These are phyloP conservation scores for Eupristina koningsbergeri DNA, from an alignment of 1,140 invertebrate species.

Conservation along the genomic window DNA sequence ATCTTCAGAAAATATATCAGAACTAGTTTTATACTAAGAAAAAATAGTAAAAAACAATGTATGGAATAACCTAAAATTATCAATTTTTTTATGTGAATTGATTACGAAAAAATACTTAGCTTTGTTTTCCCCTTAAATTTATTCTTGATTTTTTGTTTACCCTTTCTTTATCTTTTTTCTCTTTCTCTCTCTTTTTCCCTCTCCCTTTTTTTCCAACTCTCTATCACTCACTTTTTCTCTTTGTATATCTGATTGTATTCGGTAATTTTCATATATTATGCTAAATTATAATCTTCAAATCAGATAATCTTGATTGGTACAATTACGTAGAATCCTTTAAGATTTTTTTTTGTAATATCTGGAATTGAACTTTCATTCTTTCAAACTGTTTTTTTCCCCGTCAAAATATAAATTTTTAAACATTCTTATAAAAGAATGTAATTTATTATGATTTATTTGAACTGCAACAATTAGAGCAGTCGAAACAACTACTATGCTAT, in stretches of 20 bases:
- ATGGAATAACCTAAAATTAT: neutral
- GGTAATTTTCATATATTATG: neutral
- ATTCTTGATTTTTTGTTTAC: too few relatives aligned
- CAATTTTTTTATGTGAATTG: too few relatives aligned
- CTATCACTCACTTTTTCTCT: too few relatives aligned
- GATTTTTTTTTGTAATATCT: constrained; percentile 17
- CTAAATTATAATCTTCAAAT: constrained; percentile 52
- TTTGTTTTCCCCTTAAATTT: too few relatives aligned
- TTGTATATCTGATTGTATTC: constrained; percentile 1
- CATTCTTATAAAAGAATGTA: neutral
- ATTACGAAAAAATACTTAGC: too few relatives aligned
- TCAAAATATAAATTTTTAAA: constrained; percentile 20
- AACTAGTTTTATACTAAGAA: neutral
- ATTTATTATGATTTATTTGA: constrained; percentile 55
- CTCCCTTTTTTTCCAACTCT: constrained; percentile 3
- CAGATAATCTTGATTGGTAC: constrained; percentile 50
- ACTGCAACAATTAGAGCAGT: constrained; percentile 77
- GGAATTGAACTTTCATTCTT: neutral
- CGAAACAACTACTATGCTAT: constrained; percentile 79
- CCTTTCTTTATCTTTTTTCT: too few relatives aligned
- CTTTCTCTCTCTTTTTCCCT: neutral
- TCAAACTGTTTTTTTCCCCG: neutral
- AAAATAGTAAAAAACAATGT: neutral
- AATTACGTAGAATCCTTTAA: constrained; percentile 30
- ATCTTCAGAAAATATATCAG: neutral